Conservation (phyloP, 2,113 vertebrate genomes). For the Cygnus buccinator region DNA sequence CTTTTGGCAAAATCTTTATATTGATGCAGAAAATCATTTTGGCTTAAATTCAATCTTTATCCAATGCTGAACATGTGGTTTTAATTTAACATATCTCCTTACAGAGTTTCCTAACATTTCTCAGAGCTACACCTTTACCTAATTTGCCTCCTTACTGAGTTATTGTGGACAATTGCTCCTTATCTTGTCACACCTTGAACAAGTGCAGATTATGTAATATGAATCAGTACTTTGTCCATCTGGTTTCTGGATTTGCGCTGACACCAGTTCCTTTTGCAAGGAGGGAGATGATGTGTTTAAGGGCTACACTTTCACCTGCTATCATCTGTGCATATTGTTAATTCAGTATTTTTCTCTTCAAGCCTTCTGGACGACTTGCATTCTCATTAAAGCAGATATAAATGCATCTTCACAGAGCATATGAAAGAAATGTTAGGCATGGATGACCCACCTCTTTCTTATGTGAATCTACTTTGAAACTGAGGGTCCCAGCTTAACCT, state of each 20-base stretch:
- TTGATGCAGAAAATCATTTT: neutral
- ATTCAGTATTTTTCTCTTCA: neutral
- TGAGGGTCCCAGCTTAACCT: neutral
- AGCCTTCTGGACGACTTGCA: neutral
- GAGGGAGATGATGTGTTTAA: neutral
- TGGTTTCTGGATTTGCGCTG: neutral
- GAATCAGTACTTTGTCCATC: slow-evolving; percentile 20
- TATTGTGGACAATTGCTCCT: neutral
- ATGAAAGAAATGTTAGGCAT: neutral
- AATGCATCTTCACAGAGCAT: neutral
- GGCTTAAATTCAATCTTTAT: neutral
- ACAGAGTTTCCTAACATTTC: neutral
- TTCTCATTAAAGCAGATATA: neutral
- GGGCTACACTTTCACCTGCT: neutral
- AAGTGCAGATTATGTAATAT: neutral
- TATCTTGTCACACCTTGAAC: neutral
- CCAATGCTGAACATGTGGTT: neutral
- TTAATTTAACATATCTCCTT: neutral
- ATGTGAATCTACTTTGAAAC: neutral
- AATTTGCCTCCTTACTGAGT: neutral
- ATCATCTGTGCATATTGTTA: neutral
- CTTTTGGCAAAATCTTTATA: neutral
- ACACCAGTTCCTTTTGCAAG: neutral
- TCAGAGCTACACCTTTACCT: neutral
- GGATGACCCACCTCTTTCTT: neutral